Base-by-base conservation (phyloP, 2,113 vertebrate genomes). In the Lamprotornis superbus region DNA sequence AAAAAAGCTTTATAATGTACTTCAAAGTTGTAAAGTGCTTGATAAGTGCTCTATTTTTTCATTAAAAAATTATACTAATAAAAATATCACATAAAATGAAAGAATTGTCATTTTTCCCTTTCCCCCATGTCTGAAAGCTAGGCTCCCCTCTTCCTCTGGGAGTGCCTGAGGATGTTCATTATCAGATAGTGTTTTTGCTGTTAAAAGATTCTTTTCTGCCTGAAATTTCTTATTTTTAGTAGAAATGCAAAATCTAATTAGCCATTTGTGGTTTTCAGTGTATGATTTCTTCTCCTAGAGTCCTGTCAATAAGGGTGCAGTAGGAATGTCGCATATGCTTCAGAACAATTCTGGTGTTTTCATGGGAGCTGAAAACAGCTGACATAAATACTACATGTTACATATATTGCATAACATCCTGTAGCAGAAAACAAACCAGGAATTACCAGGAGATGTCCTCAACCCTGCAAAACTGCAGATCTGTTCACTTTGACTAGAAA, bases 11-110 rank as follows among this genome's bases (percentile, higher is more conserved):
- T 87, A 44, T 75, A 93, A 89, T 78, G 69, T 80, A 84, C 69
- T 94, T 89, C 23, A 64, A 71, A 95, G 60, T 76, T 73, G 47
- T 24, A 94, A 90, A 96, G 83, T 95, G 86, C 93, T 94, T 94
- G 63, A 33, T 94, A 95, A 96, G 87, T 96, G 87, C 83, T 94
- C n/a, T 76, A 39, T 37, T 76, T 89, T 96, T 91, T 91, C 89
- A 91, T 96, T 79, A 30, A 90, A 95, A 91, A 95, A 82, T 84
- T 65, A 83, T 55, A 27, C 76, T 89, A 84, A 89, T 71, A 91
- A 91, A 89, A 94, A 56, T 75, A 81, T 47, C 69, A 52, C 69
- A 70, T 56, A 73, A 85, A 94, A 87, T 5, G 3, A 71, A 71
- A 81, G 64, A 56, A 53, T 87, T 82, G 47, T 87, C 42, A 59